Conservation (phyloP, 2,113 vertebrate species). For the Megaleporinus macrocephalus region DNA sequence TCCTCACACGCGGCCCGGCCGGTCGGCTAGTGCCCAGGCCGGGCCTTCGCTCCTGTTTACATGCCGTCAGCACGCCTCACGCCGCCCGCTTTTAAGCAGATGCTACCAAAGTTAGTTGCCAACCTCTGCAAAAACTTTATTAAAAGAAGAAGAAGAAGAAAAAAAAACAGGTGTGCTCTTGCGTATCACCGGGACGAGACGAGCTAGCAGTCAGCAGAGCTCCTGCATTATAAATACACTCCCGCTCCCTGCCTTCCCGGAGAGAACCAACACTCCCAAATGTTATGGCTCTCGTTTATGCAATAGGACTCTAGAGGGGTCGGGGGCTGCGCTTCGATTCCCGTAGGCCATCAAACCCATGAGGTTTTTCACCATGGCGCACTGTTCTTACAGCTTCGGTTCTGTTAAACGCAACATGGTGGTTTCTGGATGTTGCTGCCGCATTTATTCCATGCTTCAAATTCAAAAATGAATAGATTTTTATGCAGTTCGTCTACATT, state of each 20-base stretch:
- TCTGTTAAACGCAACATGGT: too few relatives aligned
- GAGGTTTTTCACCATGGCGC: too few relatives aligned
- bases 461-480: too few relatives aligned
- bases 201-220: neutral
- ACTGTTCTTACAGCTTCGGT: too few relatives aligned
- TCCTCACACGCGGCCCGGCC: neutral
- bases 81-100: slow-evolving; percentile 31
- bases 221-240: neutral
- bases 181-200: neutral
- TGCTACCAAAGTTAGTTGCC: slow-evolving; percentile 34
- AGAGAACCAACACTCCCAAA: too few relatives aligned
- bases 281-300: too few relatives aligned
- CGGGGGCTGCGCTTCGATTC: too few relatives aligned
- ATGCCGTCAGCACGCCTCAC: slow-evolving; percentile 45
- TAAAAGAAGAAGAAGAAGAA: neutral
- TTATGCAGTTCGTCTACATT: too few relatives aligned
- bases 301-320: too few relatives aligned
- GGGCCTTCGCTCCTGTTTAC: slow-evolving; percentile 29
- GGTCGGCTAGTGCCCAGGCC: neutral
- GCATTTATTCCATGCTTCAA: too few relatives aligned
- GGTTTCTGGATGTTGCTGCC: too few relatives aligned
- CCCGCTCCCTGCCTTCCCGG: rapidly evolving
- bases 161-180: neutral
- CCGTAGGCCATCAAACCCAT: too few relatives aligned
- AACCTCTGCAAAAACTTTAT: slow-evolving; percentile 35